Base-by-base conservation (phyloP, 2,797 vertebrate species). In the Lagocephalus sceleratus region DNA sequence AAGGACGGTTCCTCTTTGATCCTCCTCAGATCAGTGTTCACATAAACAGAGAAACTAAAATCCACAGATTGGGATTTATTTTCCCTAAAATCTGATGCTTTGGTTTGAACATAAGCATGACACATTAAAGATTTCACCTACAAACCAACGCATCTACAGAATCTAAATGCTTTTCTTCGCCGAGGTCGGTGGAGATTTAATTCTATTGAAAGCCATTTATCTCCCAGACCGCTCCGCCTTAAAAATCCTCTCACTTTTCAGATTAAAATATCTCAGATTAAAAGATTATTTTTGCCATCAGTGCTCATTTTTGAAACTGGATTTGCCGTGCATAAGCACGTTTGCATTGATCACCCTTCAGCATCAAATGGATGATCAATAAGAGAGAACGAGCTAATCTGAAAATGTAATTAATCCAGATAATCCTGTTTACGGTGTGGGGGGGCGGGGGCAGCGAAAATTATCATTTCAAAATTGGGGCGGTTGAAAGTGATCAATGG, bases 391-490 rank as follows among this genome's bases (percentile, higher is more conserved):
- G 79, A 90, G 65, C 60, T 91, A 91, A 94, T 94, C 93, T 92
- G 93, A 83, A 94, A 97, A 97, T 93, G 81, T 90, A 88, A 94
- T 92, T 91, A 88, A 92, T 92, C 92, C 85, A 84, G 81, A 63
- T 92, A 95, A 98, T 96, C 94, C 89, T 89, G 80, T 96, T 95
- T 90, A 85, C 85, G 53, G 55, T n/a, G n/a, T n/a, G n/a, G n/a
- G n/a, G n/a, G n/a, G n/a, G n/a, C n/a, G 85, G 89, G 75, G 86
- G 81, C 60, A 50, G 64, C 47, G 63, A 53, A 72, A 82, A 86
- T 86, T 47, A 83, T 83, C 68, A 85, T 87, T 88, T 81, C 74
- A 69, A 86, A 84, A 84, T 63, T 64, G 76, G 65, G 58, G 60
- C 54, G 73, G 73, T 57, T 71, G 51, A 63, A 78, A 57, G 64